Conservation (phyloP, 2,113 vertebrate genomes). For the Anoura caudifer region DNA sequence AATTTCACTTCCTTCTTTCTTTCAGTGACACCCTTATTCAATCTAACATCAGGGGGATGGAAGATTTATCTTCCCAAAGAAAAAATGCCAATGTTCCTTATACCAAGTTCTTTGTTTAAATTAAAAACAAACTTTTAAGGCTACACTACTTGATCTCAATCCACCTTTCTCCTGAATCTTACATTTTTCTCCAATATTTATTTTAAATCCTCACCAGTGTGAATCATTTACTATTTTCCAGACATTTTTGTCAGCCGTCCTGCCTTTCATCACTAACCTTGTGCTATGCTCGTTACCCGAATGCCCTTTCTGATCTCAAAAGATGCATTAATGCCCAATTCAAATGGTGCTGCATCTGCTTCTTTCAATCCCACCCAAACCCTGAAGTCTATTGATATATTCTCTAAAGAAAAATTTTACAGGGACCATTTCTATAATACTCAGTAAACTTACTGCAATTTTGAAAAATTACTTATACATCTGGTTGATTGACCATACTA, state of each 20-base stretch:
- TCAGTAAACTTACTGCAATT: background rate
- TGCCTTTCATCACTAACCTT: background rate
- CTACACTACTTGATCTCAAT: background rate
- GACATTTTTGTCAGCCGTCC: background rate
- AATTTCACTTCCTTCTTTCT: background rate
- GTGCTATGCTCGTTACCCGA: background rate
- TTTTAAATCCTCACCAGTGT: background rate
- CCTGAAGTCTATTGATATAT: background rate
- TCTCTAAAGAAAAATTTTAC: background rate
- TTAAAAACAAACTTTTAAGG: background rate
- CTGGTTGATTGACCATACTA: background rate
- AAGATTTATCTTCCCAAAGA: background rate
- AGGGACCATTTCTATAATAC: background rate
- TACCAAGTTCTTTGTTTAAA: background rate
- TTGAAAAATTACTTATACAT: background rate
- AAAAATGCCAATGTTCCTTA: background rate
- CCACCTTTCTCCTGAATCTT: background rate
- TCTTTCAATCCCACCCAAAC: background rate
- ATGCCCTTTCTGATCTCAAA: background rate
- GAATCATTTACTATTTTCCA: background rate
- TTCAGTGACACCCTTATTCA: background rate
- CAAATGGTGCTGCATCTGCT: background rate
- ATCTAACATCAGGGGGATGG: background rate
- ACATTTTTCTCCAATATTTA: background rate
- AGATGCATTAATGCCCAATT: background rate